These are phyloP conservation scores for Eueremaeus valkanovi DNA, from an alignment of 2,888 invertebrate genomes.

Conservation along the genomic window DNA sequence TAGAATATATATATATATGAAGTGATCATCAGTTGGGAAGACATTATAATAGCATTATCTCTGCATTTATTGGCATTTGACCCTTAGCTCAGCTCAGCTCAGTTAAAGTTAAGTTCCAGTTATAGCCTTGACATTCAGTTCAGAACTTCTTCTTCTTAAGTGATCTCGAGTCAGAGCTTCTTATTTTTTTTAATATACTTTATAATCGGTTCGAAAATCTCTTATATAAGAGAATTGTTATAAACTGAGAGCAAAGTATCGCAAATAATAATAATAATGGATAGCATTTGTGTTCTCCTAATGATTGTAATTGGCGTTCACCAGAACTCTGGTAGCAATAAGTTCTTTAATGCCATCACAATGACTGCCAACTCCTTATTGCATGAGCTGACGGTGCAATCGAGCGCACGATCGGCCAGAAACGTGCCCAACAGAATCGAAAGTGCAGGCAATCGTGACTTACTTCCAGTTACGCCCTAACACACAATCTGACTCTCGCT, in stretches of 20 bases:
- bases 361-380: background rate
- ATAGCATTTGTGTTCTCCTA: background rate
- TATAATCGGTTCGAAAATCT: background rate
- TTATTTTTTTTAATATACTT: background rate
- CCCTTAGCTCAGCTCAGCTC: background rate
- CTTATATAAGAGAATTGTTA: background rate
- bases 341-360: conserved; percentile 9
- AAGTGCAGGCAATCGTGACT: conserved; percentile 8
- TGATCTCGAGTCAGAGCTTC: background rate
- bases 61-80: background rate
- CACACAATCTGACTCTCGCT: background rate
- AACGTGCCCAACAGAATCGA: conserved; percentile 4
- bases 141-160: background rate
- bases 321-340: conserved; percentile 18
- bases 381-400: background rate
- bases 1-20: no score
- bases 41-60: background rate
- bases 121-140: conserved; percentile 12
- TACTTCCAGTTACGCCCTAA: conserved; percentile 22
- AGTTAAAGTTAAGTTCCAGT: no score
- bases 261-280: conserved; percentile 14
- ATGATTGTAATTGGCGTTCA: conserved; percentile 17
- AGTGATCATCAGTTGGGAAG: no score
- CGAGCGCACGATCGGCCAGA: conserved; percentile 14
- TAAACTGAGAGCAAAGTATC: background rate